Percentiles rank a stretch among this genome's conserved stretches.
phyloP scores from a whole-genome alignment of 2,888 invertebrate genomes.

The Lasioglossum villosulum region DNA sequence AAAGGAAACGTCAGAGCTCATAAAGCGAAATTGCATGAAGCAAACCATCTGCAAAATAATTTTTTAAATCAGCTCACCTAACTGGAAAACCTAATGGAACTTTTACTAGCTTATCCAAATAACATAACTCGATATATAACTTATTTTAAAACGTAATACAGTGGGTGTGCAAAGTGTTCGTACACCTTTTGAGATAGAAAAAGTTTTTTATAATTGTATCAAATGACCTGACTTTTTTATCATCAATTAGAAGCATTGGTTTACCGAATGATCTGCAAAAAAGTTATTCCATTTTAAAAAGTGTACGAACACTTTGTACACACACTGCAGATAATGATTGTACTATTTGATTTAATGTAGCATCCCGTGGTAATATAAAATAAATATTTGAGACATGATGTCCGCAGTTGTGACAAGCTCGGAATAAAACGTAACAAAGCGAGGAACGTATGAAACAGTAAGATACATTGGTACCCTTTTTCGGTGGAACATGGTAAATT shows the following conservation, averaged over 20 bases:
- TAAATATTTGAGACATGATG: not conserved
- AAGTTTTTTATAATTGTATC: too few species aligned
- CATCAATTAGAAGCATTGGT: too few species aligned
- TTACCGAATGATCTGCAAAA: too few species aligned
- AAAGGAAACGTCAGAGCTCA: not conserved
- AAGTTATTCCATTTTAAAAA: too few species aligned
- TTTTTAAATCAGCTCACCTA: not conserved
- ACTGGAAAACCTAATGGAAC: not conserved
- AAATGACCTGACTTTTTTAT: too few species aligned
- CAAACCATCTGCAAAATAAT: not conserved
- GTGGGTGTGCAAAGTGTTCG: too few species aligned
- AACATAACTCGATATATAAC: not conserved
- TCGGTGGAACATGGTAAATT: slow-evolving; percentile 45
- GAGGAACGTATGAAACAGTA: slow-evolving; percentile 31
- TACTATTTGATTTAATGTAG: not conserved
- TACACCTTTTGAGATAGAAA: too few species aligned
- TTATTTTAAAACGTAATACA: too few species aligned
- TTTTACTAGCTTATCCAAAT: not conserved
- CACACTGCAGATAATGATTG: too few species aligned
- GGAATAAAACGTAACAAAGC: slow-evolving; percentile 23
- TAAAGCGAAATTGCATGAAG: not conserved
- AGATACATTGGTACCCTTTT: slow-evolving; percentile 42
- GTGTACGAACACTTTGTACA: too few species aligned
- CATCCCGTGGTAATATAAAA: not conserved
- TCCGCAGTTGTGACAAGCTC: not conserved